Conservation (phyloP, 2,113 vertebrate genomes). For the Anser brachyrhynchus region DNA sequence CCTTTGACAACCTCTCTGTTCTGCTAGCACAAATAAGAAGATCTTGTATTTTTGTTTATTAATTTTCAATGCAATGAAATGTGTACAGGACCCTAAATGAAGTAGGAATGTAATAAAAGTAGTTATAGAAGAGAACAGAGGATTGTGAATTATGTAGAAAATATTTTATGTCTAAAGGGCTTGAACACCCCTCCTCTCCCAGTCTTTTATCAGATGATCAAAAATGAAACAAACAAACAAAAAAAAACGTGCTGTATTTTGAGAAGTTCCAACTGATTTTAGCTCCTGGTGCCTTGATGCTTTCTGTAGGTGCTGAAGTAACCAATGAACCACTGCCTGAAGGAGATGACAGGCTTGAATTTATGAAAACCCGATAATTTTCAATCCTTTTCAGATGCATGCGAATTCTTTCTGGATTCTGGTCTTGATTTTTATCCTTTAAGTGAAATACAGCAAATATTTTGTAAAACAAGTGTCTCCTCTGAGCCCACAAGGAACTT, state of each 20-base stretch:
- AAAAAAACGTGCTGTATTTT: too few species aligned
- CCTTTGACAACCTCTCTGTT: not conserved
- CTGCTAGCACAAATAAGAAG: not conserved
- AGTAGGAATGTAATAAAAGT: not conserved
- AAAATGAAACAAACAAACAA: too few species aligned
- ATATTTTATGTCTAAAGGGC: too few species aligned
- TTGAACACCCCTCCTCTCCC: too few species aligned
- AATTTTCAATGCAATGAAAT: not conserved
- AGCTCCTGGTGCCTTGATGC: too few species aligned
- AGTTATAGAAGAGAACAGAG: too few species aligned
- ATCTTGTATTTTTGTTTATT: not conserved
- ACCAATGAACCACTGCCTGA: too few species aligned
- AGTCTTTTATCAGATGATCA: too few species aligned
- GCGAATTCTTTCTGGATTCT: not conserved
- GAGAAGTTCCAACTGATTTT: too few species aligned
- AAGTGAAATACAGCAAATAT: not conserved
- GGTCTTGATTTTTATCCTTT: slow-evolving; percentile 16
- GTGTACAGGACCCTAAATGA: not conserved
- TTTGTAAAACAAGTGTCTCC: not conserved
- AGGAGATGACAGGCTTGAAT: too few species aligned
- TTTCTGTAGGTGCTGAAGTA: too few species aligned
- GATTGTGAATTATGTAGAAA: too few species aligned
- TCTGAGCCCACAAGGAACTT: not conserved
- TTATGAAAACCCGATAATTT: not conserved
- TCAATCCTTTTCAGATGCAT: fast-evolving